phyloP scores from a whole-genome alignment of 2,888 invertebrate species.

The Camponotus fellah region DNA sequence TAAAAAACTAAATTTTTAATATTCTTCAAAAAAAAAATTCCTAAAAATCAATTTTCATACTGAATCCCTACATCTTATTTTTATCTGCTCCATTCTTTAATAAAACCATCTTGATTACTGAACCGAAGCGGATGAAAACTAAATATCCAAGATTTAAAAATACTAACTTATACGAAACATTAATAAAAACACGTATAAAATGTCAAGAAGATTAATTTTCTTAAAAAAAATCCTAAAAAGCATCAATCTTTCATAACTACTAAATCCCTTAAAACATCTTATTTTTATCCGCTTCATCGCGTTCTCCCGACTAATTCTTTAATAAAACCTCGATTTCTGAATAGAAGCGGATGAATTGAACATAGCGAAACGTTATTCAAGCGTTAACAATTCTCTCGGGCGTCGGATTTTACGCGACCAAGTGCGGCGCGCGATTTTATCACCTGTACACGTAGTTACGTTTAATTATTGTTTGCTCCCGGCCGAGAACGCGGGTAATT shows the following conservation, averaged over 20 bases:
- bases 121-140: too few relatives aligned
- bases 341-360: not conserved
- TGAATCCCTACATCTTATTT: not conserved
- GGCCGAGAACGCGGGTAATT: conserved; percentile 53
- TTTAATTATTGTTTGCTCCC: conserved; percentile 54
- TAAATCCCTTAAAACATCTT: not conserved
- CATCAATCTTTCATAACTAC: too few relatives aligned
- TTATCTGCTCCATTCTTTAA: not conserved
- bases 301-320: not conserved
- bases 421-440: conserved; percentile 49
- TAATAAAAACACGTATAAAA: too few relatives aligned
- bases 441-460: conserved; percentile 34
- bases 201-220: too few relatives aligned
- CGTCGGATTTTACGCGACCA: conserved; percentile 45
- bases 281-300: not conserved
- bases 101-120: too few relatives aligned
- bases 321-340: not conserved
- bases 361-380: conserved; percentile 23
- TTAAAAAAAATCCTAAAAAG: too few relatives aligned
- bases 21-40: too few relatives aligned
- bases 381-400: conserved; percentile 27
- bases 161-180: too few relatives aligned
- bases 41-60: too few relatives aligned
- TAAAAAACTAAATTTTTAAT: too few relatives aligned
- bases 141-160: too few relatives aligned